Conservation (phyloP, 2,113 vertebrate species). For the Anas platyrhynchos region DNA sequence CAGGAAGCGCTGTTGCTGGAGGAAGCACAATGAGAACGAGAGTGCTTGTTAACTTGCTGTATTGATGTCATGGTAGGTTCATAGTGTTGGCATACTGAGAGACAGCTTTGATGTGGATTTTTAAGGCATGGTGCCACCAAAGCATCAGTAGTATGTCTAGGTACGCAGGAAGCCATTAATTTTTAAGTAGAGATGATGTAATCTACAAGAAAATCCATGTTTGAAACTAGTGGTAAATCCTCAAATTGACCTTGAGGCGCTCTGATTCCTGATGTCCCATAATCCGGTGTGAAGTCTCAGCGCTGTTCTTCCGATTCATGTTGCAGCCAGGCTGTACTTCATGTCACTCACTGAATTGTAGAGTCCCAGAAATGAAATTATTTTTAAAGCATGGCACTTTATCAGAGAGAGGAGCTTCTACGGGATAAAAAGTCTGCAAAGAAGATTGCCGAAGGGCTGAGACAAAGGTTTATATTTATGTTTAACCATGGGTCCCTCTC, state of each 20-base stretch:
- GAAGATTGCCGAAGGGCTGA: not conserved
- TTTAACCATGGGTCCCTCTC: not conserved
- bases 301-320: not conserved
- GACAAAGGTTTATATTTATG: slow-evolving; percentile 18
- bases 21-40: not conserved
- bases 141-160: not conserved
- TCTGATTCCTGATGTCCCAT: not conserved
- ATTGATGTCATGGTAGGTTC: not conserved
- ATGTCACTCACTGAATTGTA: not conserved
- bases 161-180: not conserved
- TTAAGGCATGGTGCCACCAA: not conserved
- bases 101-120: not conserved
- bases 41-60: not conserved
- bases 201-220: not conserved
- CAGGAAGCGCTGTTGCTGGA: not conserved
- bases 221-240: not conserved
- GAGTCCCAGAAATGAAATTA: not conserved
- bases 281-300: not conserved
- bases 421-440: not conserved
- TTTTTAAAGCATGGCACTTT: not conserved
- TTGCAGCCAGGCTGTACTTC: not conserved
- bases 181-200: not conserved
- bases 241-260: not conserved
- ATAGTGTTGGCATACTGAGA: not conserved
- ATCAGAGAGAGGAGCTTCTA: not conserved